A percentile compares a stretch with the other conserved stretches of the same genome.
These are phyloP conservation scores for Cairina moschata DNA, from an alignment of 2,113 vertebrate species.

Conservation along the genomic window DNA sequence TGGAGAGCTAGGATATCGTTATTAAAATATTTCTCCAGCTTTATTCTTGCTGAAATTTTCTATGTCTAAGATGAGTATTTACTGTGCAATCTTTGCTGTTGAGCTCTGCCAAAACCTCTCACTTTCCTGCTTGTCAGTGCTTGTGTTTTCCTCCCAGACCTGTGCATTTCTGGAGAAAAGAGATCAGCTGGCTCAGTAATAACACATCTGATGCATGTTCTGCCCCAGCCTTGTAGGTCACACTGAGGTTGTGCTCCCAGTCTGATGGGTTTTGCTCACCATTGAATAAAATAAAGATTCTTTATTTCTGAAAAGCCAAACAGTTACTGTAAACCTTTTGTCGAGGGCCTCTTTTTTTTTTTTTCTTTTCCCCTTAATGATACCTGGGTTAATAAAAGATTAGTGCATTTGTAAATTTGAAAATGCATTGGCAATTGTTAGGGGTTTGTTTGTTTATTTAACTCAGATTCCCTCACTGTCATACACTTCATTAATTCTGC, in stretches of 20 bases:
- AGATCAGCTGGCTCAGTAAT: neutral
- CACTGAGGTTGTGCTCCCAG: neutral
- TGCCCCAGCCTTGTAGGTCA: neutral
- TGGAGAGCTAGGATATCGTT: neutral
- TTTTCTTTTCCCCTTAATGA: neutral
- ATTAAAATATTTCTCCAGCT: neutral
- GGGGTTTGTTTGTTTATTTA: neutral
- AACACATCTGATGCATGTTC: neutral
- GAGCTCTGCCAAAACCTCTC: neutral
- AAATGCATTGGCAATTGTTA: neutral
- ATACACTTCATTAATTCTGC: slow-evolving; percentile 32
- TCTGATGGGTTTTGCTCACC: neutral
- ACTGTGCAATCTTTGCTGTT: neutral
- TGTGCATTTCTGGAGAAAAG: neutral
- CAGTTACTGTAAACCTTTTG: neutral
- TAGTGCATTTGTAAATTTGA: neutral
- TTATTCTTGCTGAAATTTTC: neutral
- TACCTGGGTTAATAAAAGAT: neutral
- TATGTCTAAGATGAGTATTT: neutral
- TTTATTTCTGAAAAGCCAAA: neutral
- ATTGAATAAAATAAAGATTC: neutral
- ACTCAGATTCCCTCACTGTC: neutral
- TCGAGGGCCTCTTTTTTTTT: neutral
- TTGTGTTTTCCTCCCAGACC: neutral
- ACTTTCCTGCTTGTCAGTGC: neutral